These are phyloP conservation scores for Dolichomitus sp. DNA, from an alignment of 2,888 invertebrate genomes.

Conservation along the genomic window DNA sequence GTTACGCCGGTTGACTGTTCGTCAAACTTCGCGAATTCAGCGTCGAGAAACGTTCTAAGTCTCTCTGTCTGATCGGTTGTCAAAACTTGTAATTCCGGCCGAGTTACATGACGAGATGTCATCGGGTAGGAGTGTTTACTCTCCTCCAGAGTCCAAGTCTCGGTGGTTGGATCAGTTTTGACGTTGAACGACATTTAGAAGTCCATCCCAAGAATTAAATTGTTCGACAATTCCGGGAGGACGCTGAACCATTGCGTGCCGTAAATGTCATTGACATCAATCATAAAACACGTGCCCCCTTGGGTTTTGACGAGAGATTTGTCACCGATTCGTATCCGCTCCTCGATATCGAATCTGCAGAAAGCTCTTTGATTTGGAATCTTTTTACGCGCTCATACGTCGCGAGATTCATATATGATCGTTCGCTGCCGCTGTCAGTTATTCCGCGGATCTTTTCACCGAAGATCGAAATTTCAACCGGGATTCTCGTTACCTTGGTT, in stretches of 20 bases:
- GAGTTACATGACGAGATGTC: conserved; percentile 5
- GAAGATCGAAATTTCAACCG: conserved; percentile 47
- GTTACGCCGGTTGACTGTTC: conserved; percentile 49
- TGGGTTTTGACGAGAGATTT: conserved; percentile 35
- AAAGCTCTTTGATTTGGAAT: conserved; percentile 35
- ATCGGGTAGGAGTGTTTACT: conserved; percentile 47
- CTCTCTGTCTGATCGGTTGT: conserved; percentile 34
- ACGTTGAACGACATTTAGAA: conserved; percentile 35
- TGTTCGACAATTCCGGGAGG: conserved; percentile 19
- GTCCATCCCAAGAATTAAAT: conserved; percentile 35
- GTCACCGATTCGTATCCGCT: conserved; percentile 47
- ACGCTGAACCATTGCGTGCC: conserved; percentile 57
- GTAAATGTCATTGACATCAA: conserved; percentile 35
- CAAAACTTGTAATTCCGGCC: conserved; percentile 39
- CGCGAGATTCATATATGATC: conserved; percentile 23
- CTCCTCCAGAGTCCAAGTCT: conserved; percentile 34
- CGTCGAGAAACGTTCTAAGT: conserved; percentile 49
- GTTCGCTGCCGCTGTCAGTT: conserved; percentile 39
- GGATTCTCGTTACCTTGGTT: not conserved
- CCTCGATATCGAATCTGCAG: conserved; percentile 10
- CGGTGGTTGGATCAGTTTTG: conserved; percentile 2
- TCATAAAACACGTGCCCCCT: conserved; percentile 46
- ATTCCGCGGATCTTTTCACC: conserved; percentile 49
- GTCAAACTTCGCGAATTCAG: conserved; percentile 30
- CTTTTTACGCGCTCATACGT: conserved; percentile 38